Percentiles rank a stretch among this genome's conserved stretches.
Evolutionary conservation across 2,797 vertebrate genomes (phyloP).

Genomic region (Microchirus variegatus): DNA sequence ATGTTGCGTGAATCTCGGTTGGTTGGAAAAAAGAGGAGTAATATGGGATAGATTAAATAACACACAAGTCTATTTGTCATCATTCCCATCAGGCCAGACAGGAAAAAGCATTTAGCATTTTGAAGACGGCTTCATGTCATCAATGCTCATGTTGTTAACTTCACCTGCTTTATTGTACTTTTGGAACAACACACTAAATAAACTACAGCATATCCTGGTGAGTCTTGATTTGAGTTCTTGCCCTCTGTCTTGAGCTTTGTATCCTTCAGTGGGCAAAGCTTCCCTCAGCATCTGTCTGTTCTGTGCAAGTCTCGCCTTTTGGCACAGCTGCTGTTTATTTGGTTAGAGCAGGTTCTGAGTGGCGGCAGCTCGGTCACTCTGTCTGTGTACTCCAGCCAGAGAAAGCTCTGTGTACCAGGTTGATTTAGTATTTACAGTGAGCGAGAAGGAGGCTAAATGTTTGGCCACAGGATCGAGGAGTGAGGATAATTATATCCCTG

Average conservation of each 20-base stretch:
- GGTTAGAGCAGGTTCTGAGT: conserved; percentile 46
- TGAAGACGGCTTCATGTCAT: neutral
- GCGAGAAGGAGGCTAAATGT: conserved; percentile 62
- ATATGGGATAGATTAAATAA: neutral
- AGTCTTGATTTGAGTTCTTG: neutral
- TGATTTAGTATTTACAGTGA: conserved; percentile 53
- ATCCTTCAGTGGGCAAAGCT: conserved; percentile 9
- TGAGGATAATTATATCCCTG: conserved; percentile 55
- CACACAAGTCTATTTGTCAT: neutral
- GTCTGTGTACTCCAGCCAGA: conserved; percentile 33
- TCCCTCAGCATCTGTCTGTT: conserved; percentile 22
- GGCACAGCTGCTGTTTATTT: conserved; percentile 64
- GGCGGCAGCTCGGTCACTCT: conserved; percentile 12
- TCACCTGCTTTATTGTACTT: neutral
- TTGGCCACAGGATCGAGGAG: conserved; percentile 49
- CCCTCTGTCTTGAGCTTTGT: neutral
- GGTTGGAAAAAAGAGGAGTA: neutral
- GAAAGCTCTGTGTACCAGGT: conserved; percentile 27
- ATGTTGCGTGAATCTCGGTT: neutral
- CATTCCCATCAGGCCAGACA: no score
- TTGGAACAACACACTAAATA: neutral
- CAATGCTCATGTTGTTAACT: neutral
- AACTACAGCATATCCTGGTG: neutral
- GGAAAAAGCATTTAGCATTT: no score
- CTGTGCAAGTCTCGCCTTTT: conserved; percentile 12